Conservation (phyloP, 2,888 invertebrate genomes). For the Corbicula japonica region DNA sequence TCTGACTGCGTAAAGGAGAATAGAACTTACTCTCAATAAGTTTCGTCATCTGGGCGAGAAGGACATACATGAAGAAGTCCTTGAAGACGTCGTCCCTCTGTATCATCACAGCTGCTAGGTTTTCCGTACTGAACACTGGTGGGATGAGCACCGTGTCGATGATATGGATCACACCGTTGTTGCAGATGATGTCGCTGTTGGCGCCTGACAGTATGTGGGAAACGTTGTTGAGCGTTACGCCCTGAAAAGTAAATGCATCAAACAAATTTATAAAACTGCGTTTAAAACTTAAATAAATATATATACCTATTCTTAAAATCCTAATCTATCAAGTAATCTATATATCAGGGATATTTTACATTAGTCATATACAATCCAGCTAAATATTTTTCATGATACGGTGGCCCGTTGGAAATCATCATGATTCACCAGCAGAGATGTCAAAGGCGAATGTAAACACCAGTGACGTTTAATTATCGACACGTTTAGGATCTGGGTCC, state of each 20-base stretch:
- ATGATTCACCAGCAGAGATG: neutral
- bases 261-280: neutral
- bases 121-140: conserved; percentile 43
- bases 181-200: conserved; percentile 46
- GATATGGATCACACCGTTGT: conserved; percentile 47
- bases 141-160: conserved; percentile 51
- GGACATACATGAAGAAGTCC: conserved; percentile 33
- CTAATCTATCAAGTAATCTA: no score
- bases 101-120: conserved; percentile 28
- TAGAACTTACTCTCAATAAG: conserved; percentile 50
- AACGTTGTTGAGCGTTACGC: conserved; percentile 40
- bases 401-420: no score
- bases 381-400: no score
- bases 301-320: no score
- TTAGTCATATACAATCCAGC: no score
- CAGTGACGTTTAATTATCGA: no score
- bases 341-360: no score
- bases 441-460: neutral
- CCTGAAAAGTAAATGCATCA: conserved; percentile 16
- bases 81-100: conserved; percentile 46
- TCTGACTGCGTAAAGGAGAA: no score
- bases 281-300: no score
- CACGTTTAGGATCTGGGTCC: no score
- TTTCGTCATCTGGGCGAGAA: conserved; percentile 31
- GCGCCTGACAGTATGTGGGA: neutral